These are phyloP conservation scores for Ivindomyrus marchei DNA, from an alignment of 2,113 vertebrate species.

Conservation along the genomic window DNA sequence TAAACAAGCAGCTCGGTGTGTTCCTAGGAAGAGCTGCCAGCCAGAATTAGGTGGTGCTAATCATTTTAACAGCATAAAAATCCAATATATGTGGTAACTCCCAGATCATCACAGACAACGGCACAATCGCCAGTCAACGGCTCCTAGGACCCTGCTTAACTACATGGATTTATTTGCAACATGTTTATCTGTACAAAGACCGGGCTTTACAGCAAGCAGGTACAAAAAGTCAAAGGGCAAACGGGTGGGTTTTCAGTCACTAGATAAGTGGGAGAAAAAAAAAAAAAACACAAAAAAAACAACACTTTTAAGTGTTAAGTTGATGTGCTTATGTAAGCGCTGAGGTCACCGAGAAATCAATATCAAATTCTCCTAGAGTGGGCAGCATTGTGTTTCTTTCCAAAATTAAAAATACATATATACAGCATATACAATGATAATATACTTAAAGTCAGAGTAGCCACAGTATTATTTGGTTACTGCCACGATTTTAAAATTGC, in stretches of 20 bases:
- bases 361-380: neutral
- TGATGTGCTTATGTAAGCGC: neutral
- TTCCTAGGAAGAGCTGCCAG: neutral
- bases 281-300: neutral
- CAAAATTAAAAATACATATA: neutral
- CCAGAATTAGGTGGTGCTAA: neutral
- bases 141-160: neutral
- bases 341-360: neutral
- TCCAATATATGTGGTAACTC: neutral
- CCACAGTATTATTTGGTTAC: neutral
- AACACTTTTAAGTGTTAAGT: neutral
- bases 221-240: neutral
- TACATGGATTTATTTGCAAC: neutral
- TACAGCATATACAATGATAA: neutral
- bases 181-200: neutral
- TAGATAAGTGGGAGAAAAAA: neutral
- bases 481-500: neutral
- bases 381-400: neutral
- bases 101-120: neutral
- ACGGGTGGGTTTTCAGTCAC: neutral
- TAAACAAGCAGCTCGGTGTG: neutral
- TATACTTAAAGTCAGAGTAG: neutral
- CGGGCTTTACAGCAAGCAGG: neutral
- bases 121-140: neutral
- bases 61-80: neutral